These are phyloP conservation scores for Aegithalos caudatus DNA, from an alignment of 2,113 vertebrate genomes.

Conservation along the genomic window DNA sequence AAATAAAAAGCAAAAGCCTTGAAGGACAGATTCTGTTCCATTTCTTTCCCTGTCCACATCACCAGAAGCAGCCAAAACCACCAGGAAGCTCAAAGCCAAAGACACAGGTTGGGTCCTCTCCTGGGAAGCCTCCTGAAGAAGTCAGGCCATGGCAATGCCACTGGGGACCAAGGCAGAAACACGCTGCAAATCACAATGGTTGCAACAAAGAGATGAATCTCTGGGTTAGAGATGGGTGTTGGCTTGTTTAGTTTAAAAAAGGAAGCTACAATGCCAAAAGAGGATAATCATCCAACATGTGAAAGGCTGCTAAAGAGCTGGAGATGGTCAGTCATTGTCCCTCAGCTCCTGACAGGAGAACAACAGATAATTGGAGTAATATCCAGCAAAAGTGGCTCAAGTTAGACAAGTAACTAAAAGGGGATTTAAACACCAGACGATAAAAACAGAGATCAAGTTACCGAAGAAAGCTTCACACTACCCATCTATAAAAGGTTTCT, in stretches of 20 bases:
- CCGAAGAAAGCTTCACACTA: neutral
- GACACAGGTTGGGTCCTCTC: neutral
- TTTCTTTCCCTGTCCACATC: neutral
- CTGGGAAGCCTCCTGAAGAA: neutral
- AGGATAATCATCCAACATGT: neutral
- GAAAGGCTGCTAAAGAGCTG: neutral
- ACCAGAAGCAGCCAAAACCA: neutral
- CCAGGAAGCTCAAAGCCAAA: neutral
- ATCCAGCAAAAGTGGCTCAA: neutral
- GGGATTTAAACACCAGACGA: neutral
- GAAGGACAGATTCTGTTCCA: neutral
- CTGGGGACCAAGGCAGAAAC: neutral
- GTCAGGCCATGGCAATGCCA: rapidly evolving
- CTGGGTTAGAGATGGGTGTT: neutral
- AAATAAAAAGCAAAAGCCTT: neutral
- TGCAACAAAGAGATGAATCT: neutral
- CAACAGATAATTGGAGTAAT: neutral
- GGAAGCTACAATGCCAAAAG: neutral
- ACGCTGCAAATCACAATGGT: neutral
- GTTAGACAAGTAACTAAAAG: neutral
- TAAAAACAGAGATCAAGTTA: neutral
- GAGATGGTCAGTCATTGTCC: neutral
- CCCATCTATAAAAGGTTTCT: neutral
- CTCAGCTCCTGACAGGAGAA: neutral
- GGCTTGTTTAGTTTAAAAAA: neutral